phyloP scores from a whole-genome alignment of 1,140 invertebrate genomes.

The Cydia splendana region DNA sequence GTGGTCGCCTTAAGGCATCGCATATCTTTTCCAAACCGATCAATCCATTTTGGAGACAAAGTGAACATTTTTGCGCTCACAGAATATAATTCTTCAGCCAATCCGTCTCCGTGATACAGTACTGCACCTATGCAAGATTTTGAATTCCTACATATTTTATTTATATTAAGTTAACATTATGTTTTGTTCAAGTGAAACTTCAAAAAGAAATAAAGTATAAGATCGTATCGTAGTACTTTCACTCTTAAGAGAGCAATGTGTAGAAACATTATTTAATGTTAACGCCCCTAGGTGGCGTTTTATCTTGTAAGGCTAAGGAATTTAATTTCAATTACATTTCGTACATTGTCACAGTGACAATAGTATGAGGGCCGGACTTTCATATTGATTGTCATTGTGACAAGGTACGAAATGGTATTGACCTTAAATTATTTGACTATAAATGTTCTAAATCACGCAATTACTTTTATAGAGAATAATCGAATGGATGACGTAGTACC shows the following conservation, averaged over 20 bases:
- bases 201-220: constrained; percentile 25
- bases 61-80: too few species aligned
- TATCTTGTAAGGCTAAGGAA: not conserved
- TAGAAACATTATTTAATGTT: not conserved
- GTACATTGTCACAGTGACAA: too few species aligned
- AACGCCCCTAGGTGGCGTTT: not conserved
- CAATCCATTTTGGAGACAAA: not conserved
- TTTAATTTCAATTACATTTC: too few species aligned
- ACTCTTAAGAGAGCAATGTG: not conserved
- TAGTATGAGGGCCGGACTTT: too few species aligned
- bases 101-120: not conserved
- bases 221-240: constrained; percentile 25
- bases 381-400: too few species aligned
- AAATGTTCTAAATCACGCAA: too few species aligned
- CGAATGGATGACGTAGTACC: too few species aligned
- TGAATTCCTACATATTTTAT: not conserved
- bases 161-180: constrained; percentile 8
- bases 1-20: too few species aligned
- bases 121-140: not conserved
- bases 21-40: too few species aligned
- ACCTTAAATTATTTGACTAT: too few species aligned
- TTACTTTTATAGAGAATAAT: too few species aligned
- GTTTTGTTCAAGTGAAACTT: constrained; percentile 16
- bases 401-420: too few species aligned
- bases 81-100: not conserved